These are phyloP conservation scores for Drosophila anomalata DNA, from an alignment of 2,888 invertebrate genomes.

Conservation along the genomic window DNA sequence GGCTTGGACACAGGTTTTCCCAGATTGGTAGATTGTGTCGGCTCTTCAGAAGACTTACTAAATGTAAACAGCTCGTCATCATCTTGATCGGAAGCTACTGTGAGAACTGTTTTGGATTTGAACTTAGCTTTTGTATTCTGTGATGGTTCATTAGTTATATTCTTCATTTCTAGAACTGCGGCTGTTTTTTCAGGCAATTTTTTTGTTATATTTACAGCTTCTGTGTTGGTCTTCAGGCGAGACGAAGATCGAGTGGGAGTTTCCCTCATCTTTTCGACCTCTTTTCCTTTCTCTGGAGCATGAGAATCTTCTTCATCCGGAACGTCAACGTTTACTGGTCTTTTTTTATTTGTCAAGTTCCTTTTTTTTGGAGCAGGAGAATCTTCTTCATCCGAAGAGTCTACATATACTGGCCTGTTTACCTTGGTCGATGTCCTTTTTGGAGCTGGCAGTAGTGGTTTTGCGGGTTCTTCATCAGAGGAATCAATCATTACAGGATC, in stretches of 20 bases:
- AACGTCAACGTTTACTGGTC: too few relatives aligned
- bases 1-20: slow-evolving; percentile 11
- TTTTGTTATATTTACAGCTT: not conserved
- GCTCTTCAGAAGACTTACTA: slow-evolving; percentile 6
- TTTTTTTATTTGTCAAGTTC: slow-evolving; percentile 15
- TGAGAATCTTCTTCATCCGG: not conserved
- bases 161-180: not conserved
- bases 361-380: not conserved
- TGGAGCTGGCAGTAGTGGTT: not conserved
- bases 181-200: not conserved
- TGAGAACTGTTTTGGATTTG: not conserved
- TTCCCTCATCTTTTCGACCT: slow-evolving; percentile 4
- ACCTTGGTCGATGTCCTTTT: not conserved
- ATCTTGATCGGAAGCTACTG: slow-evolving; percentile 15
- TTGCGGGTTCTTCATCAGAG: slow-evolving; percentile 38
- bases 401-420: slow-evolving; percentile 21
- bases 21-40: slow-evolving; percentile 6
- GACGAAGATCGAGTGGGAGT: slow-evolving; percentile 31
- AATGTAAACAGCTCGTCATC: slow-evolving; percentile 54
- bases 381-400: slow-evolving; percentile 56
- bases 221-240: slow-evolving; percentile 24
- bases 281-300: slow-evolving; percentile 1
- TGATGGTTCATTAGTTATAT: slow-evolving; percentile 10
- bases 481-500: slow-evolving; percentile 29
- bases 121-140: not conserved